A percentile compares a stretch with the other conserved stretches of the same genome.
Evolutionary conservation across 2,888 invertebrate species (phyloP).

Genomic region (Drosophila setosimentum): DNA sequence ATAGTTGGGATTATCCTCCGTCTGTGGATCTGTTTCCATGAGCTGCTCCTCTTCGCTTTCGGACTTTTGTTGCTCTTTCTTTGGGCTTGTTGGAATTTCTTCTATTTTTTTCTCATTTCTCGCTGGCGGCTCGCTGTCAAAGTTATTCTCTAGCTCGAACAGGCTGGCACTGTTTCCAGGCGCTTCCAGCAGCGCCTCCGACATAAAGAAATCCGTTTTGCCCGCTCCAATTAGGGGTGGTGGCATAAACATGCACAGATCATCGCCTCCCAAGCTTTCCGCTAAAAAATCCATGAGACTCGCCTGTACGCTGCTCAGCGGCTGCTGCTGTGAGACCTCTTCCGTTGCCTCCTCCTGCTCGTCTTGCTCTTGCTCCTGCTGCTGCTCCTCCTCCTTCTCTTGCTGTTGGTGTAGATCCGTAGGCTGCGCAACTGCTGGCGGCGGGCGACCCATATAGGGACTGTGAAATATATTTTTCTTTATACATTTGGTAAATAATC

Average conservation of each 20-base stretch:
- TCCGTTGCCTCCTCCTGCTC: slow-evolving; percentile 11
- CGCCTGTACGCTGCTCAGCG: slow-evolving; percentile 82
- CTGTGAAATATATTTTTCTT: slow-evolving; percentile 46
- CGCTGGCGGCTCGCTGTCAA: slow-evolving; percentile 33
- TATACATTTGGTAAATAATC: background rate
- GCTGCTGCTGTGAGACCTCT: slow-evolving; percentile 27
- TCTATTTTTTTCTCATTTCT: slow-evolving; percentile 16
- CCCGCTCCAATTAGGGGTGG: slow-evolving; percentile 73
- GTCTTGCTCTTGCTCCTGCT: background rate
- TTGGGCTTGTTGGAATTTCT: slow-evolving; percentile 1
- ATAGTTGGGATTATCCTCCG: slow-evolving; percentile 62
- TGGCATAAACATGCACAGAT: slow-evolving; percentile 78
- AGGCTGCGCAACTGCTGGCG: slow-evolving; percentile 26
- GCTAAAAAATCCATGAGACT: slow-evolving; percentile 84
- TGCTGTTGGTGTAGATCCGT: background rate
- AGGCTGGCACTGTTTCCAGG: slow-evolving; percentile 60
- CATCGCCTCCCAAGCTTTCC: slow-evolving; percentile 82
- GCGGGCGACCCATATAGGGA: slow-evolving; percentile 83
- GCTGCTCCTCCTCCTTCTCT: background rate
- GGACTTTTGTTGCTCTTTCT: slow-evolving; percentile 17
- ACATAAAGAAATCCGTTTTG: slow-evolving; percentile 78
- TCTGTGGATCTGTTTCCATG: slow-evolving; percentile 23
- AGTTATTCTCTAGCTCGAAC: slow-evolving; percentile 66
- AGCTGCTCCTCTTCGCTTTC: slow-evolving; percentile 57
- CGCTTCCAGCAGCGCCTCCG: slow-evolving; percentile 74